These are phyloP conservation scores for Macrostomum cliftonense DNA, from an alignment of 2,888 invertebrate species.

Conservation along the genomic window DNA sequence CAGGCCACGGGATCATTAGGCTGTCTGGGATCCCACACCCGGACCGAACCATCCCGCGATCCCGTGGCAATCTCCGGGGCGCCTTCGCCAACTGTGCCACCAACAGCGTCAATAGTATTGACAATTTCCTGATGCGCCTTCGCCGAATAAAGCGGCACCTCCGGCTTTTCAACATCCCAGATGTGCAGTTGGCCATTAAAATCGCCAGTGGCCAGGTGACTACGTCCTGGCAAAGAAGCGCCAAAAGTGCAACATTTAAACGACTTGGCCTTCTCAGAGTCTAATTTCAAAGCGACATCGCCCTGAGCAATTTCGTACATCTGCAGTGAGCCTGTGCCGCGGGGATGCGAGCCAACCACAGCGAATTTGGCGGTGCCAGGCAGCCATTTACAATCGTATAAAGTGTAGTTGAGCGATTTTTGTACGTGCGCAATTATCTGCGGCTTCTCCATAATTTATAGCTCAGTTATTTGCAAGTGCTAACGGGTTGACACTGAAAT, in stretches of 20 bases:
- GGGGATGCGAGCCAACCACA: constrained; percentile 62
- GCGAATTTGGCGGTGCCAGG: constrained; percentile 82
- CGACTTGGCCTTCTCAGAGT: constrained; percentile 59
- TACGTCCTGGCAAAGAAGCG: constrained; percentile 54
- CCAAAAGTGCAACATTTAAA: constrained; percentile 85
- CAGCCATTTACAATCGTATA: constrained; percentile 85
- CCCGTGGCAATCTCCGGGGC: constrained; percentile 87
- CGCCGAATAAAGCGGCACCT: constrained; percentile 46
- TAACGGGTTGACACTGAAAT: too few species aligned
- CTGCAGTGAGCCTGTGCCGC: constrained; percentile 65
- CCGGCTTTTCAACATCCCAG: constrained; percentile 41
- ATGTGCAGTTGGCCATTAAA: constrained; percentile 65
- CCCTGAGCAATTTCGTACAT: constrained; percentile 45
- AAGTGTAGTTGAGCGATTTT: constrained; percentile 58
- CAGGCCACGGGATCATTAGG: constrained; percentile 67
- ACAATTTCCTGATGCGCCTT: constrained; percentile 65
- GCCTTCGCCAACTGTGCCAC: constrained; percentile 63
- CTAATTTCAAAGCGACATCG: constrained; percentile 45
- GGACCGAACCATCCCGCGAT: constrained; percentile 75
- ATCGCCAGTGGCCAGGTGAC: constrained; percentile 71
- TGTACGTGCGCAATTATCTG: constrained; percentile 73
- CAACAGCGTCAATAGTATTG: constrained; percentile 74
- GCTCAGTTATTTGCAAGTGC: too few species aligned
- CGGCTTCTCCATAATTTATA: constrained; percentile 53
- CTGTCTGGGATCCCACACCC: constrained; percentile 84